Conservation (phyloP, 2,113 vertebrate species). For the Rana temporaria region DNA sequence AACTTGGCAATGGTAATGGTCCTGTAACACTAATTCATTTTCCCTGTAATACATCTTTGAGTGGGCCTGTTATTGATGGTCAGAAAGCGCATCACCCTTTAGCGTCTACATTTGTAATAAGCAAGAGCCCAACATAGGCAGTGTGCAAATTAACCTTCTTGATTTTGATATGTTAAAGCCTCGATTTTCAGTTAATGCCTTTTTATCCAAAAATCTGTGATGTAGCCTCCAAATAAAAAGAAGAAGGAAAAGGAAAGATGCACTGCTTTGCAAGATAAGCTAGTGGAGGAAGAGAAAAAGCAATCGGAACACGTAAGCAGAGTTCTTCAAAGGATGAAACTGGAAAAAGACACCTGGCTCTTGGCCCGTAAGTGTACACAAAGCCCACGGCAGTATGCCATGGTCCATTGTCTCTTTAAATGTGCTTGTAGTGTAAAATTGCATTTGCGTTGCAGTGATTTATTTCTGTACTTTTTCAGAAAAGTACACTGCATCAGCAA, state of each 20-base stretch:
- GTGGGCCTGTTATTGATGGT: too few relatives aligned
- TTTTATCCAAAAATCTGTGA: not conserved
- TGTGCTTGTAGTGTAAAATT: not conserved
- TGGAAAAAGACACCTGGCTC: slow-evolving; percentile 99
- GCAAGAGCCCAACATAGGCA: too few relatives aligned
- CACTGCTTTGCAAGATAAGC: slow-evolving; percentile 95
- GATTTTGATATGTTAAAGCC: too few relatives aligned
- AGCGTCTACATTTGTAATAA: too few relatives aligned
- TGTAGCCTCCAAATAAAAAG: slow-evolving; percentile 94
- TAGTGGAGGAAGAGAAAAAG: slow-evolving; percentile 97
- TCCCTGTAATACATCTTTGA: too few relatives aligned
- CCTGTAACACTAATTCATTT: too few relatives aligned
- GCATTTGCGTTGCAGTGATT: not conserved
- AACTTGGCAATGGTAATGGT: too few relatives aligned
- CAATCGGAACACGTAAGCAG: slow-evolving; percentile 94
- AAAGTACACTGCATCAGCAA: slow-evolving; percentile 39
- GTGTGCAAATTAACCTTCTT: not conserved
- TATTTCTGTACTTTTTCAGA: slow-evolving; percentile 12
- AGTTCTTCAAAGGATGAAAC: slow-evolving; percentile 91
- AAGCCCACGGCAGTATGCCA: not conserved
- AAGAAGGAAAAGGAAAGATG: slow-evolving; percentile 98
- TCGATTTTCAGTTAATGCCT: not conserved
- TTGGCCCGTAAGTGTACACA: slow-evolving; percentile 87
- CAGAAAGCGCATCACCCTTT: too few relatives aligned
- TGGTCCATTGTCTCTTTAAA: slow-evolving; percentile 19